Base-by-base conservation (phyloP, 2,888 invertebrate genomes). In the Creontiades dilutus region DNA sequence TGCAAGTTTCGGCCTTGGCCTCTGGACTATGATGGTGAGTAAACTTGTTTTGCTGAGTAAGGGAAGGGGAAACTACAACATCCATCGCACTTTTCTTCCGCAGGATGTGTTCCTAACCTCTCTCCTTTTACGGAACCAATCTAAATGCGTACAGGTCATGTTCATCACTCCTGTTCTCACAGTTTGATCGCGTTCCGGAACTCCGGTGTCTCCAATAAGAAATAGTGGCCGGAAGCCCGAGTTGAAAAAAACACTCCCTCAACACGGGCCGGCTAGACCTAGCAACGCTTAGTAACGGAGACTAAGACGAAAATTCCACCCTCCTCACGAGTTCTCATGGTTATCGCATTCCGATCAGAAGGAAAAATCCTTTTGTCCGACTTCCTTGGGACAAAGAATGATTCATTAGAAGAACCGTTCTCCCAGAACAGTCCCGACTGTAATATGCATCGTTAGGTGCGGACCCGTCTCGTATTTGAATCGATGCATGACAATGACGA, bases 381-480 rank as follows among this genome's bases (percentile, higher is more conserved):
- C 61, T 61, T 9, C 19, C 16, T 9, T n/a, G n/a, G n/a, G n/a
- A 3, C 9, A 0, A 19, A 61, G n/a, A 19, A 19, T 61, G n/a
- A 61, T 61, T 61, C 61, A 61, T 61, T 61, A 61, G 61, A n/a
- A 61, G 61, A 61, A 61, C 19, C 61, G 61, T 61, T 61, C 61
- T 61, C 61, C 61, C 61, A 61, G 61, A 61, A 61, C 61, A 61
- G 61, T 16, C 61, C 61, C n/a, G 61, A 61, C 19, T 19, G n/a
- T 16, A 9, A 61, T 52, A 52, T 52, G 52, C 37, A 37, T 37
- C 52, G 52, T 12, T 52, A 14, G 16, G 52, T 2, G 52, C 14
- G 52, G 12, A 16, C 52, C 11, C 52, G 16, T 2, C 52, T 52
- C 16, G 52, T 52, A 52, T 52, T 52, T 52, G 52, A 16, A 52